Percentiles rank a stretch among this genome's conserved stretches.
These are phyloP conservation scores for Silurus aristotelis DNA, from an alignment of 2,797 vertebrate species.

Conservation along the genomic window DNA sequence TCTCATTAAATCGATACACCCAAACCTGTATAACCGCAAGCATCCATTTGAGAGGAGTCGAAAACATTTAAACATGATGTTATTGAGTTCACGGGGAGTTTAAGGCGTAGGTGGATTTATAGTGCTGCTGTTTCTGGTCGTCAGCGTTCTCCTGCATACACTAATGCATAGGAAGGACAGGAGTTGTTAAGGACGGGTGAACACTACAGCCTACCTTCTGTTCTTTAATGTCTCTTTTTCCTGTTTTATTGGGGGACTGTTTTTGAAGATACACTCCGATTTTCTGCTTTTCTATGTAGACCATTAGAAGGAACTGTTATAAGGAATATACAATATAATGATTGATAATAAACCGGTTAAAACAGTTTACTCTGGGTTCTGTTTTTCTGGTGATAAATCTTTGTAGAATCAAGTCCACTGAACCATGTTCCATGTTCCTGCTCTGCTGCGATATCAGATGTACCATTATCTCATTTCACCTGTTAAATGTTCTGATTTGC, in stretches of 20 bases:
- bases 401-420: background rate
- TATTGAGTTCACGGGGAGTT: conserved; percentile 16
- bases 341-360: background rate
- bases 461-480: background rate
- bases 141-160: background rate
- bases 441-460: background rate
- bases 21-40: background rate
- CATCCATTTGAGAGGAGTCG: conserved; percentile 10
- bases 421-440: background rate
- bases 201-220: conserved; percentile 8
- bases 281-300: background rate
- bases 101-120: conserved; percentile 15
- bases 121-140: conserved; percentile 3
- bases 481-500: background rate
- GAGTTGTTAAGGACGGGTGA: conserved; percentile 1
- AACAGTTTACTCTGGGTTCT: background rate
- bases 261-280: background rate
- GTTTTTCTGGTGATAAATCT: background rate
- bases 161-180: background rate
- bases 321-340: background rate
- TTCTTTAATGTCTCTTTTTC: background rate
- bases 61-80: conserved; percentile 14
- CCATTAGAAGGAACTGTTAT: background rate
- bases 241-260: background rate
- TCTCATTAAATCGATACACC: background rate